Evolutionary conservation across 2,888 invertebrate species (phyloP), one percentile per base, ranked within the genome.

Genomic region (Heliconius cydno): DNA sequence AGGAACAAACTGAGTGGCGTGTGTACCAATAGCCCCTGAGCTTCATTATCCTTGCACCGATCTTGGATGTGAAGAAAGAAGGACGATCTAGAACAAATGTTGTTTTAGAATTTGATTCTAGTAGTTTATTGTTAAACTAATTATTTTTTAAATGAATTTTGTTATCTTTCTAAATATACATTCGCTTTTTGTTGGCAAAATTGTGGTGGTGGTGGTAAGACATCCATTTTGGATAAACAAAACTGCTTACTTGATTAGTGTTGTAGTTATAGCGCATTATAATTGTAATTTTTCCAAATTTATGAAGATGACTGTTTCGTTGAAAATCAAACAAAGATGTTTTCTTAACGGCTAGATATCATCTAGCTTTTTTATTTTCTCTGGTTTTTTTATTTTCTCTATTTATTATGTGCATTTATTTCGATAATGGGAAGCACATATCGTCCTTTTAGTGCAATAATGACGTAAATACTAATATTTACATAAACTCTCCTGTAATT

Each of bases 1-100:
- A 92, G 3, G 94, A 93, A 85, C 94, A 94, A 57, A 94, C 94
- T 0, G 94, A 94, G 81, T 94, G 94, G 0, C 94, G 85, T 1
- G 94, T 92, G 84, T 94, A 94, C 87, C 91, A 90, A 85, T 93
- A 93, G 0, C 94, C 94, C 0, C 90, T 88, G 10, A 94, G 88
- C 84, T 90, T 91, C 94, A 94, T 94, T 41, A 92, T 88, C 46
- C 91, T 89, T 0, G 92, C 94, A 0, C 93, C 94, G 74, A 91
- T 92, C 71, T 90, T 90, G 0, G 93, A 91, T 3, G 91, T 92
- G 88, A 90, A 92, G 87, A 94, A 94, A 7, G 89, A 86, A 0
- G 94, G 94, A 0, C 93, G 91, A 84, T 92, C 92, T 91, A 88
- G 63, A 85, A 85, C 30, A n/a, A 79, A 79, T 65, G 1, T 12